These are phyloP conservation scores for Patagioenas fasciata DNA, from an alignment of 2,113 vertebrate genomes.

Conservation along the genomic window DNA sequence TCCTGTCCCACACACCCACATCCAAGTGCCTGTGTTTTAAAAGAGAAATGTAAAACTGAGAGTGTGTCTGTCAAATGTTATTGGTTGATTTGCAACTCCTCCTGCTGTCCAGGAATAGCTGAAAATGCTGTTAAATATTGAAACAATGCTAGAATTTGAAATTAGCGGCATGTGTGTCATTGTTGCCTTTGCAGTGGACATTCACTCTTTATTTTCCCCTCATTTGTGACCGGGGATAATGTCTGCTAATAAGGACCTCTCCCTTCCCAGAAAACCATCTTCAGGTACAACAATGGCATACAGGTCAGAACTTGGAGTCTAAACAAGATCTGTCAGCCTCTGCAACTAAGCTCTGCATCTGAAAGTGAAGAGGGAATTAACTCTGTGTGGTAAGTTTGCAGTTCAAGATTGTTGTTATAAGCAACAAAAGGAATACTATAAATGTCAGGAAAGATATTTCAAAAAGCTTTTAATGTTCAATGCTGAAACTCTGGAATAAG, in stretches of 20 bases:
- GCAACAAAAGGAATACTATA: neutral
- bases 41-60: neutral
- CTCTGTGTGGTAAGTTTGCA: neutral
- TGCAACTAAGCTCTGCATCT: neutral
- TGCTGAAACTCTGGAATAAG: neutral
- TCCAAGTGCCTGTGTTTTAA: slow-evolving; percentile 83
- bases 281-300: neutral
- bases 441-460: neutral
- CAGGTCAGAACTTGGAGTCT: neutral
- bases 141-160: neutral
- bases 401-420: neutral
- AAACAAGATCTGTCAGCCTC: neutral
- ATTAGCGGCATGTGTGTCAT: neutral
- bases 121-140: neutral
- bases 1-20: slow-evolving; percentile 90
- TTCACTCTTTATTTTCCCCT: neutral
- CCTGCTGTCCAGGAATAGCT: neutral
- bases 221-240: neutral
- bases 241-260: neutral
- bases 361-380: neutral
- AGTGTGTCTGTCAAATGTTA: neutral
- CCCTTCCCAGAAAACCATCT: neutral
- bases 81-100: neutral
- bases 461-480: neutral
- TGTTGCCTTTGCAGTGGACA: neutral